Evolutionary conservation across 1,140 invertebrate species (phyloP).

Genomic region (Nasonia vitripennis): DNA sequence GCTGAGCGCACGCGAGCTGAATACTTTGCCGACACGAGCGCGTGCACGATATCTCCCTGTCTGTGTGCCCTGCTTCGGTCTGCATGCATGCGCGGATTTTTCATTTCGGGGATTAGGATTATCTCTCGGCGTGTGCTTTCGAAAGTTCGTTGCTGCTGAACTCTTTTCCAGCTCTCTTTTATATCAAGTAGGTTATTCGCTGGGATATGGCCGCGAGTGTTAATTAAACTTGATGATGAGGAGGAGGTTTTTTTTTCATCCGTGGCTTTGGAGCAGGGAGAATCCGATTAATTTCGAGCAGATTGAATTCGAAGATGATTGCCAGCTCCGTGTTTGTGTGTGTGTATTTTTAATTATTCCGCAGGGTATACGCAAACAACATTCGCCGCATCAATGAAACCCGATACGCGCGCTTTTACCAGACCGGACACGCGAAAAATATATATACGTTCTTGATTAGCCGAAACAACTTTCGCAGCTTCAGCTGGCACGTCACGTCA

Average conservation of each 20-base stretch:
- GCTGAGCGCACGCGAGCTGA: conserved; percentile 8
- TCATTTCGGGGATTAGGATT: conserved; percentile 29
- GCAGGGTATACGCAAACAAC: no score
- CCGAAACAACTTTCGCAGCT: background rate
- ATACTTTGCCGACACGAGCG: background rate
- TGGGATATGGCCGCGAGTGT: background rate
- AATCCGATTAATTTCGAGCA: no score
- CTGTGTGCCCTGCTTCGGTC: background rate
- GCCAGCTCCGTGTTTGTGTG: no score
- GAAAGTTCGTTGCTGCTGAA: background rate
- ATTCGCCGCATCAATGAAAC: no score
- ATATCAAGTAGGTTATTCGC: conserved; percentile 17
- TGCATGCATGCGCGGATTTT: conserved; percentile 21
- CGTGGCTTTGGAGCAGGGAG: no score
- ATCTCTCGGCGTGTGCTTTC: background rate
- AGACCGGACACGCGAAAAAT: background rate
- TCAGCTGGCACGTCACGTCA: background rate
- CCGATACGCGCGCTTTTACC: background rate
- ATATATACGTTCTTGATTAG: background rate
- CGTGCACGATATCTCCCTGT: conserved; percentile 25
- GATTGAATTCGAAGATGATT: no score
- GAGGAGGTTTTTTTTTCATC: background rate
- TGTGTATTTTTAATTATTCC: no score
- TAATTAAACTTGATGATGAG: conserved; percentile 31
- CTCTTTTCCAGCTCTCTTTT: background rate